Percentiles rank a stretch among this genome's conserved stretches.
Evolutionary conservation across 2,113 vertebrate genomes (phyloP).

Genomic region (Tor tambroides): DNA sequence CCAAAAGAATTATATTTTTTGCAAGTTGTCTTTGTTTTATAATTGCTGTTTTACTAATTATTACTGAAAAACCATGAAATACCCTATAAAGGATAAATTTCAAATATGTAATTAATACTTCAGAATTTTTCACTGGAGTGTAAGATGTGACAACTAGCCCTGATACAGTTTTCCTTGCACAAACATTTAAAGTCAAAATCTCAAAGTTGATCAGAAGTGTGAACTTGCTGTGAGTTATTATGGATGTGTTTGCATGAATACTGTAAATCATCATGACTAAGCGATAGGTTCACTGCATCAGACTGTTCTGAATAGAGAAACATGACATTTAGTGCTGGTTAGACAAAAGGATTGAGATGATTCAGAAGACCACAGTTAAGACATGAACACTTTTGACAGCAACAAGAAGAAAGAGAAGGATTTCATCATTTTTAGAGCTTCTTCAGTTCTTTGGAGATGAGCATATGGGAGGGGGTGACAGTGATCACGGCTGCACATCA

Average conservation of each 20-base stretch:
- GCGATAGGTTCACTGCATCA: neutral
- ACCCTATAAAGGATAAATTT: too few relatives aligned
- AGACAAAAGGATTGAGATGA: conserved; percentile 2
- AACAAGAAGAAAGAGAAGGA: neutral
- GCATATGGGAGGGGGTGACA: conserved; percentile 31
- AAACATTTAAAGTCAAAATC: neutral
- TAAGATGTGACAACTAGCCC: neutral
- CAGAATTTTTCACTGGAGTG: neutral
- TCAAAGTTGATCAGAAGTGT: neutral
- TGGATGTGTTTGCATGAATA: neutral
- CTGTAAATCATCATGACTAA: neutral
- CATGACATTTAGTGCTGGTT: conserved; percentile 19
- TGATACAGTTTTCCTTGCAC: neutral
- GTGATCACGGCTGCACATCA: conserved; percentile 46
- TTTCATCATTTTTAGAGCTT: conserved; percentile 4
- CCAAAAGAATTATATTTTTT: too few relatives aligned
- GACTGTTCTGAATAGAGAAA: neutral
- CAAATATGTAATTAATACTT: neutral
- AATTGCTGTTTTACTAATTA: neutral
- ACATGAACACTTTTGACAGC: conserved; percentile 18
- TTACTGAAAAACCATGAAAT: neutral
- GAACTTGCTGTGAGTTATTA: neutral
- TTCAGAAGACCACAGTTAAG: conserved; percentile 6
- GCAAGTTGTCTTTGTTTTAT: too few relatives aligned
- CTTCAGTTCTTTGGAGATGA: conserved; percentile 24